phyloP scores from a whole-genome alignment of 2,113 vertebrate species.

The Dolichotis patagonum region DNA sequence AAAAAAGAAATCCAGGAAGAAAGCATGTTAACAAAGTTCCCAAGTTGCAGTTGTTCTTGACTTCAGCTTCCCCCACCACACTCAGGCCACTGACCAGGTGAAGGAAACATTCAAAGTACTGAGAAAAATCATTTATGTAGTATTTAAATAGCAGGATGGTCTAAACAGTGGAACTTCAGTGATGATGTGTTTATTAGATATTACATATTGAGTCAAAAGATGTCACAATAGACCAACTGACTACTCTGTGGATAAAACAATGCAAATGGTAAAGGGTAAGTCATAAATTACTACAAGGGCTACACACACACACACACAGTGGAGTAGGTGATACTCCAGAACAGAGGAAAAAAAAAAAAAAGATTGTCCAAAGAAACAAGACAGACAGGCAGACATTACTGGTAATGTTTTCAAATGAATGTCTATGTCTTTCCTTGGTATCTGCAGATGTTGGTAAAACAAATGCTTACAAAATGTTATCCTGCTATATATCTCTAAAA shows the following conservation, averaged over 20 bases:
- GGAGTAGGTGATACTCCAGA: neutral
- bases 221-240: neutral
- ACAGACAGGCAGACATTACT: neutral
- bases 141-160: neutral
- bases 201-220: neutral
- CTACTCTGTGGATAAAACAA: neutral
- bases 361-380: neutral
- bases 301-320: neutral
- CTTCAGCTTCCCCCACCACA: neutral
- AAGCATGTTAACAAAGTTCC: neutral
- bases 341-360: neutral
- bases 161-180: neutral
- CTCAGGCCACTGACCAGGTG: neutral
- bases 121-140: neutral
- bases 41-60: neutral
- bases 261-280: neutral
- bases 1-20: neutral
- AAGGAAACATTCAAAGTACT: neutral
- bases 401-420: neutral
- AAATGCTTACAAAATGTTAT: neutral
- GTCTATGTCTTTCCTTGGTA: neutral
- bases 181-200: neutral
- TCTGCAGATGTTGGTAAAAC: neutral
- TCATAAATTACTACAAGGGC: neutral
- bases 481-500: neutral